Evolutionary conservation across 2,888 invertebrate genomes (phyloP), one percentile per base, ranked within the genome.

Genomic region (Philonicus albiceps): DNA sequence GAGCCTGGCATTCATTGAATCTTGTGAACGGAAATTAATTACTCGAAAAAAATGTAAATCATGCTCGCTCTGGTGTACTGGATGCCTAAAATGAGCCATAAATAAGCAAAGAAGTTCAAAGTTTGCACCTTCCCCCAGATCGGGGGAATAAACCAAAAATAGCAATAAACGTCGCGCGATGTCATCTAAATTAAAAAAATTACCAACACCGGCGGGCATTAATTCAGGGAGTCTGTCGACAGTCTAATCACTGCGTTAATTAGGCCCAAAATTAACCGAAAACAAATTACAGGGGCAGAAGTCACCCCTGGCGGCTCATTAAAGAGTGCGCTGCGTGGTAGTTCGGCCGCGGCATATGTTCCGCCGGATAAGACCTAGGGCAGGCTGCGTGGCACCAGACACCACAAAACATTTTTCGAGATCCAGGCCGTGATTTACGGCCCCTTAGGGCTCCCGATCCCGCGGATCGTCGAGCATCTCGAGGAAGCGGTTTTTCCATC

Each of bases 211-310:
- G 49, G 49, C 53, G 55, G 73, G n/a, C 85, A 85, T 75, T 75
- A 53, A 53, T 87, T 86, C 72, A 34, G 73, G 75, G 80, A 86
- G 85, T 86, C 19, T 72, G 86, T 81, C 87, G 85, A 85, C 87
- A 86, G 75, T 81, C 86, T 87, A 87, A 87, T 87, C 86, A 86
- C 86, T 53, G 86, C 86, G 87, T 87, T 87, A 87, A 87, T 87
- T 87, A 87, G 85, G 72, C 75, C 85, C 86, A 86, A 80, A 86
- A 87, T 87, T 87, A 87, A 86, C 87, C 86, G 86, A 87, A 87
- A 87, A 87, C 87, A 87, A 87, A 87, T 87, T 87, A 85, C 85
- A 30, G 55, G 85, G 81, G 55, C 64, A 84, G 49, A 85, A 85
- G 75, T 75, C 49, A 75, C 85, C 74, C 85, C 75, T 22, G 85